phyloP scores from a whole-genome alignment of 2,113 vertebrate species.

The Campylorhamphus procurvoides region DNA sequence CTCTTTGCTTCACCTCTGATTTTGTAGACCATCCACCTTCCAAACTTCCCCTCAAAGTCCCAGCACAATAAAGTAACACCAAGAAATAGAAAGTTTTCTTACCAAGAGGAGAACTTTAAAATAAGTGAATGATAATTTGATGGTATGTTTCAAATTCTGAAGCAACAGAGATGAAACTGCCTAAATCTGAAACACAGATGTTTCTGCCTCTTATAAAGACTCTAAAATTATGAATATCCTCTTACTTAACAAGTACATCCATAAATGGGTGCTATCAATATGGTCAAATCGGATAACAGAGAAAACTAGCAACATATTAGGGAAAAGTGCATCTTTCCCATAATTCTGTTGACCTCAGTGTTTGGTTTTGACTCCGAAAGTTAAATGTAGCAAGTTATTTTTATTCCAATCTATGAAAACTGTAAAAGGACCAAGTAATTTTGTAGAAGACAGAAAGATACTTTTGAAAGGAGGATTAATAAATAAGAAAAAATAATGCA shows the following conservation, averaged over 20 bases:
- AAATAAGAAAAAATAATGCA: not conserved
- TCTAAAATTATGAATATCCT: not conserved
- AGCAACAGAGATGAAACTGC: not conserved
- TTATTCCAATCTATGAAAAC: not conserved
- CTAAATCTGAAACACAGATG: not conserved
- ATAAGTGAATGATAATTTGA: not conserved
- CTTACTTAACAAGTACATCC: not conserved
- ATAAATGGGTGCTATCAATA: not conserved
- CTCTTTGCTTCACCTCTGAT: constrained; percentile 54
- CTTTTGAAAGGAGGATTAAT: not conserved
- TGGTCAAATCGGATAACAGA: not conserved
- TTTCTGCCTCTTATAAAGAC: not conserved
- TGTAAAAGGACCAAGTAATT: not conserved
- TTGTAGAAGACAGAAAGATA: not conserved
- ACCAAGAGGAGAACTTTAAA: not conserved
- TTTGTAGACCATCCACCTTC: not conserved
- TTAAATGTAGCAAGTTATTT: not conserved
- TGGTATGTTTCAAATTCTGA: not conserved
- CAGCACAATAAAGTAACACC: not conserved
- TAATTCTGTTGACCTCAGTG: not conserved
- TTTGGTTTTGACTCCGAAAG: not conserved
- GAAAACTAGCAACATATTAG: not conserved
- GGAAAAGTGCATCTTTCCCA: not conserved
- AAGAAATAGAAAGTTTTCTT: constrained; percentile 7
- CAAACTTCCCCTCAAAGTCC: constrained; percentile 24